These are phyloP conservation scores for Anaspis maculata DNA, from an alignment of 2,888 invertebrate genomes.

Conservation along the genomic window DNA sequence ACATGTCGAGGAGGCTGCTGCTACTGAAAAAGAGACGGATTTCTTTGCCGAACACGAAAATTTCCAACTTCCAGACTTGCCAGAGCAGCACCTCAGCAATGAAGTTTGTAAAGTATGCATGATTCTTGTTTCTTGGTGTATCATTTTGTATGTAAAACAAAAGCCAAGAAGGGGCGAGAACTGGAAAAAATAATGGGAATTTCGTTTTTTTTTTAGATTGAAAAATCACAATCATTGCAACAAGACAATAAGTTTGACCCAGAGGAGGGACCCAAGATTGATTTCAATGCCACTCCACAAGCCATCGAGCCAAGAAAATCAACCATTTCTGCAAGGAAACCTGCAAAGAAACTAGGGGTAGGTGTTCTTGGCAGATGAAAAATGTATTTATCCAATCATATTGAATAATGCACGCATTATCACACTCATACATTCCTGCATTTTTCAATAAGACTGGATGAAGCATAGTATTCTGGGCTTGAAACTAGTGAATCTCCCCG, in stretches of 20 bases:
- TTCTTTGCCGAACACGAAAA: conserved; percentile 79
- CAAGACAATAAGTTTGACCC: conserved; percentile 11
- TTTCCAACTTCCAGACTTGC: conserved; percentile 22
- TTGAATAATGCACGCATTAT: no score
- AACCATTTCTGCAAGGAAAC: conserved; percentile 64
- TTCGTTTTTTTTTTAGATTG: conserved; percentile 13
- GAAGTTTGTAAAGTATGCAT: no score
- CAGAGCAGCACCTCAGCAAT: conserved; percentile 15
- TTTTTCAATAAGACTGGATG: no score
- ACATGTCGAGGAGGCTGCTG: conserved; percentile 48
- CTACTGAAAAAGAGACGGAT: conserved; percentile 67
- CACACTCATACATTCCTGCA: no score
- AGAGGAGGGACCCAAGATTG: conserved; percentile 34
- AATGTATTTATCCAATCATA: conserved; percentile 7
- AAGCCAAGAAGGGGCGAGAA: no score
- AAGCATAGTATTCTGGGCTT: no score
- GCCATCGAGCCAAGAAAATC: conserved; percentile 47
- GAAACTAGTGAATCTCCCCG: no score
- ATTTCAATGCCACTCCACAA: conserved; percentile 23
- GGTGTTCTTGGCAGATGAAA: conserved; percentile 1
- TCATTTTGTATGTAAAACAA: no score
- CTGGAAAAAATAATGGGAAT: no score
- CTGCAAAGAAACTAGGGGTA: conserved; percentile 61
- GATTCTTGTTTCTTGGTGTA: no score
- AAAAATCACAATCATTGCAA: conserved; percentile 9